Percentiles rank a stretch among this genome's conserved stretches.
Conservation (phyloP, 2,797 vertebrate species). For the Pantherophis vulpinus region DNA sequence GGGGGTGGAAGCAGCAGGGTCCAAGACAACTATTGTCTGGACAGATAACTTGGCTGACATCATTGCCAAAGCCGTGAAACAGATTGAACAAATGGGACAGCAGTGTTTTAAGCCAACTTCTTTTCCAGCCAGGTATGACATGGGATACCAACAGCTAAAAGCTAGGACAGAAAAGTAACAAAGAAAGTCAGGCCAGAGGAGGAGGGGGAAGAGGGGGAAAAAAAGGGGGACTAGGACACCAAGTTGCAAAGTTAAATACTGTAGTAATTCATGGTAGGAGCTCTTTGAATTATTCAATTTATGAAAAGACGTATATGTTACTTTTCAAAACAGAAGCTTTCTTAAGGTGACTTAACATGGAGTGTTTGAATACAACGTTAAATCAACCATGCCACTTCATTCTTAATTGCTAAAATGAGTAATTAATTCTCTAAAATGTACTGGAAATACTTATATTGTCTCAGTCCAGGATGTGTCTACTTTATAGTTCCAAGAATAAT, state of each 20-base stretch:
- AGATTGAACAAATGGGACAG: neutral
- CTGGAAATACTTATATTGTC: neutral
- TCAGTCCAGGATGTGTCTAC: neutral
- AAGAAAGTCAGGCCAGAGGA: neutral
- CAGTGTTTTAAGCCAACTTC: neutral
- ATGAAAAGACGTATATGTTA: neutral
- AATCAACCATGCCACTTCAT: neutral
- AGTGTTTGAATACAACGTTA: neutral
- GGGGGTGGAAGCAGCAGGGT: neutral
- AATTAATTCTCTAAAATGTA: neutral
- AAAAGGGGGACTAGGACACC: neutral
- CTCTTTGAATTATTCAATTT: neutral
- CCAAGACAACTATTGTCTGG: neutral
- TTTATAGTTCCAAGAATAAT: neutral
- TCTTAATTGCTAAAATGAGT: neutral
- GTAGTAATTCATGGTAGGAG: neutral
- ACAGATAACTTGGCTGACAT: slow-evolving; percentile 2
- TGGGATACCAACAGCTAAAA: neutral
- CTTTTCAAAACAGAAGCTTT: neutral
- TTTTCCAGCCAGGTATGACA: neutral
- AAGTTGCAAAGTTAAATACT: neutral
- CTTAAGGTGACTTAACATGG: neutral
- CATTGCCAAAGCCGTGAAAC: neutral
- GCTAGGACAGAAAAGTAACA: neutral
- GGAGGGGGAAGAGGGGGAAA: neutral